Conservation (phyloP, 2,888 invertebrate genomes). For the Axea sp. region DNA sequence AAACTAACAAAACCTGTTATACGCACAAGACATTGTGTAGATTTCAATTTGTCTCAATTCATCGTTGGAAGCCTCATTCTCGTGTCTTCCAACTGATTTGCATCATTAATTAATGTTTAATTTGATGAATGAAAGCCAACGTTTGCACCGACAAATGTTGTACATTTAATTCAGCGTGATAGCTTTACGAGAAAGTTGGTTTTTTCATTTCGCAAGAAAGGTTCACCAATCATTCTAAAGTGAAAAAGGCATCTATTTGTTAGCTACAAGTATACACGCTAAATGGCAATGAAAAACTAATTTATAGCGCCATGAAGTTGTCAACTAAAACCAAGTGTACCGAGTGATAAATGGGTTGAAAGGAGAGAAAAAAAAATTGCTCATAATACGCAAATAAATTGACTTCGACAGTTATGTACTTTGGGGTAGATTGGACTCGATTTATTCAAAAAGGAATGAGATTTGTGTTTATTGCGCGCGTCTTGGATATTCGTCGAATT, state of each 20-base stretch:
- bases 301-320: conserved; percentile 55
- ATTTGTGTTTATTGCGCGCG: conserved; percentile 29
- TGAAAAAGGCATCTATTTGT: conserved; percentile 31
- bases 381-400: conserved; percentile 58
- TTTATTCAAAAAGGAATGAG: conserved; percentile 43
- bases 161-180: too few species aligned
- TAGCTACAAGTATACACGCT: conserved; percentile 33
- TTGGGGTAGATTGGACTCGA: conserved; percentile 35
- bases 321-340: conserved; percentile 43
- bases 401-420: conserved; percentile 52
- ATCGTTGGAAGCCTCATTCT: too few species aligned
- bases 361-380: conserved; percentile 34
- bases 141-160: too few species aligned
- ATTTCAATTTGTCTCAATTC: too few species aligned
- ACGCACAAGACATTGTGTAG: too few species aligned
- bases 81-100: too few species aligned
- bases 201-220: too few species aligned
- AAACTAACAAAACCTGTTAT: too few species aligned
- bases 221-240: too few species aligned
- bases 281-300: conserved; percentile 52
- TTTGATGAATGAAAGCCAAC: too few species aligned
- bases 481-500: conserved; percentile 6
- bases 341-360: conserved; percentile 44
- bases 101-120: too few species aligned
- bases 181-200: too few species aligned